phyloP scores from a whole-genome alignment of 2,113 vertebrate genomes.

The Puffinus mauretanicus region DNA sequence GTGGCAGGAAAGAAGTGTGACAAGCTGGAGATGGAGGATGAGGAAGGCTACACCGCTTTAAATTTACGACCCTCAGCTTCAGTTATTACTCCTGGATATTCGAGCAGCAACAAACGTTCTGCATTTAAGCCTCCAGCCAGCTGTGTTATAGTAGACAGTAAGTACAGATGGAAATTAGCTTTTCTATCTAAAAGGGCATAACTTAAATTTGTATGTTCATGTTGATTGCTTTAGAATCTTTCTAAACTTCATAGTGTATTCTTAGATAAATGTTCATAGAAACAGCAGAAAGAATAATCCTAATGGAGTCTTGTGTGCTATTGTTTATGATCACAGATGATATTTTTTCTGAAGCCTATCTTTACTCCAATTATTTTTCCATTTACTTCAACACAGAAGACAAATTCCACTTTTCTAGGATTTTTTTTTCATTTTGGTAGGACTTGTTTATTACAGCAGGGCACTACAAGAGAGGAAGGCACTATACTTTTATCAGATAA shows the following conservation, averaged over 20 bases:
- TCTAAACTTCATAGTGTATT: background rate
- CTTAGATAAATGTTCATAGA: background rate
- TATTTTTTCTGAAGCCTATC: background rate
- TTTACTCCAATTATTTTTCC: background rate
- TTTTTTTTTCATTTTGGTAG: background rate
- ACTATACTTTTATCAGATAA: background rate
- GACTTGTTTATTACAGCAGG: background rate
- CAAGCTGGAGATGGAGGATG: background rate
- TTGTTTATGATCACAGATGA: background rate
- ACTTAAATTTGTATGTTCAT: background rate
- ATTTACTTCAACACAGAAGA: background rate
- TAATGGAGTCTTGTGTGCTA: background rate
- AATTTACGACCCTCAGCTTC: background rate
- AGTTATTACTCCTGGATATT: background rate
- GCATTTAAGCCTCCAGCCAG: background rate
- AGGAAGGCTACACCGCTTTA: constrained; percentile 20
- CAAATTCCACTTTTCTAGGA: background rate
- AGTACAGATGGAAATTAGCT: background rate
- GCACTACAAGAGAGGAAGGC: background rate
- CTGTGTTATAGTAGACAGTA: background rate
- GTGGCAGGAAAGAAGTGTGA: background rate
- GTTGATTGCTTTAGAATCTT: background rate
- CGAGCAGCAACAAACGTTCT: background rate
- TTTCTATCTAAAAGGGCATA: background rate
- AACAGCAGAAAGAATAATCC: background rate